Evolutionary conservation across 2,888 invertebrate genomes (phyloP).

Genomic region (Iselma pallidipennis): DNA sequence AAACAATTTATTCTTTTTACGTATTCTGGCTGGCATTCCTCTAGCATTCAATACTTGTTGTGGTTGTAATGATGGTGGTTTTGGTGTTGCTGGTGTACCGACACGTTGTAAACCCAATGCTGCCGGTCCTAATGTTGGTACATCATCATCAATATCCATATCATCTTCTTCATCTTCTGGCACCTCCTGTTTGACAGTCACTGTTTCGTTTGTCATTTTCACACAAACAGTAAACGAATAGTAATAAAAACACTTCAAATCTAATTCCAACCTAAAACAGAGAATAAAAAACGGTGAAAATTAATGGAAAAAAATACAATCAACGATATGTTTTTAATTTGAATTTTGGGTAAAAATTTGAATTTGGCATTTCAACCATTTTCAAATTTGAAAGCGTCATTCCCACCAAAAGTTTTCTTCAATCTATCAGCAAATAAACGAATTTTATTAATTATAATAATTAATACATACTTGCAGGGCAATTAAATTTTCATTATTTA

Average conservation of each 20-base stretch:
- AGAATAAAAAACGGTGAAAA: not conserved
- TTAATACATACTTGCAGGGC: constrained; percentile 22
- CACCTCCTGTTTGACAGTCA: constrained; percentile 61
- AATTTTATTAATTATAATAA: not conserved
- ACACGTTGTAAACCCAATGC: constrained; percentile 81
- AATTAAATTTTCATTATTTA: constrained; percentile 22
- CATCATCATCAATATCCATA: constrained; percentile 64
- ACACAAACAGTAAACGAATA: not conserved
- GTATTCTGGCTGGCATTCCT: constrained; percentile 88
- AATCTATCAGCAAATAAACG: constrained; percentile 6
- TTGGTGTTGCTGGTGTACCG: constrained; percentile 74
- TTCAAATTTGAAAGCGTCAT: constrained; percentile 53
- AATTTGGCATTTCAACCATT: constrained; percentile 53
- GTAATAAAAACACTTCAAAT: constrained; percentile 10
- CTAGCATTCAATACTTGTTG: constrained; percentile 82
- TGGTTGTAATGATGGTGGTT: constrained; percentile 70
- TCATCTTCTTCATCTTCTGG: constrained; percentile 62
- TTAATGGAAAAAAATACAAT: not conserved
- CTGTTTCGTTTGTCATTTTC: constrained; percentile 48
- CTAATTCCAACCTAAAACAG: constrained; percentile 13
- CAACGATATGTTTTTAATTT: constrained; percentile 1
- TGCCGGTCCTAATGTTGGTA: constrained; percentile 76
- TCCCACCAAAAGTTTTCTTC: constrained; percentile 34
- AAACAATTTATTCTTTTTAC: constrained; percentile 83
- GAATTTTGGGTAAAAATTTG: constrained; percentile 42